phyloP scores from a whole-genome alignment of 1,140 invertebrate species.

The Meloidogyne chitwoodi region DNA sequence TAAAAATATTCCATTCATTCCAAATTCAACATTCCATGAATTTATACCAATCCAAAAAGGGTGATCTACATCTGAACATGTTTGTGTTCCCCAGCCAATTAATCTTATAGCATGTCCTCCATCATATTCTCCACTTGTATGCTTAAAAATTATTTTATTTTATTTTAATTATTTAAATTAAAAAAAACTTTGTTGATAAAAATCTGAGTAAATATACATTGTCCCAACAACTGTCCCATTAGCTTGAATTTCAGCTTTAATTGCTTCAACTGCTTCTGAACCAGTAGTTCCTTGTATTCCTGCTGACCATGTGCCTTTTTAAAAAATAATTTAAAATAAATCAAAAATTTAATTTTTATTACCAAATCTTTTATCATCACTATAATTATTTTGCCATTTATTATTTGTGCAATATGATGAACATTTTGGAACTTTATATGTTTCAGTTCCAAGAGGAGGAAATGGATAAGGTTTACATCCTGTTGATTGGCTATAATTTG shows the following conservation, averaged over 20 bases:
- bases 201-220: constrained; percentile 80
- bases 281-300: neutral
- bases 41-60: constrained; percentile 4
- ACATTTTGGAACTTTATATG: constrained; percentile 2
- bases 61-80: constrained; percentile 5
- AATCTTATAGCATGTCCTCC: constrained; percentile 17
- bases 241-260: constrained; percentile 69
- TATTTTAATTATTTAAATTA: neutral
- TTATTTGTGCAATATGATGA: constrained; percentile 8
- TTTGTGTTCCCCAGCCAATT: constrained; percentile 5
- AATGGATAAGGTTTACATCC: constrained; percentile 20
- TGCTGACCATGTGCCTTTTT: neutral
- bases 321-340: neutral
- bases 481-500: neutral
- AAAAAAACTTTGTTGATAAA: constrained; percentile 65
- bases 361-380: constrained; percentile 7
- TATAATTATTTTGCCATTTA: constrained; percentile 13
- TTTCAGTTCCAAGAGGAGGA: constrained; percentile 7
- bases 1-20: neutral
- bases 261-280: neutral
- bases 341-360: neutral
- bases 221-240: constrained; percentile 85
- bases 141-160: neutral
- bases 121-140: neutral
- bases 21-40: constrained; percentile 18